Evolutionary conservation across 2,888 invertebrate species (phyloP), one percentile per base, ranked within the genome.

Genomic region (Phrixothrix hirtus): DNA sequence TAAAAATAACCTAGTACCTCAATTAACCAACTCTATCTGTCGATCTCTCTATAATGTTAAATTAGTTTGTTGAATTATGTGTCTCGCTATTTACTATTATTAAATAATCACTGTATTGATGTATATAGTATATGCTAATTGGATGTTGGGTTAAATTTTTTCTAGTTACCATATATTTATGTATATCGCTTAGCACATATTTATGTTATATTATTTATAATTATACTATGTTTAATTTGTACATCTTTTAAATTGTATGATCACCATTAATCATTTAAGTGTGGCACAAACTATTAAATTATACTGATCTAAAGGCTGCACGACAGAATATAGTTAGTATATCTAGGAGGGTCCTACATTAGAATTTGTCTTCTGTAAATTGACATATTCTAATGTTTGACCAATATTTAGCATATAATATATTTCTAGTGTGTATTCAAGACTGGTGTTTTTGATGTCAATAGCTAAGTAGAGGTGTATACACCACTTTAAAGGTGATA

Each of bases 381-480:
- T 21, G 7, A 21, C 21, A n/a, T 15, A 15, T 7, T 5, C n/a
- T 1, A 14, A 12, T 14, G 32, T 43, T 31, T 12, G 27, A 27
- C 36, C 27, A 16, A 25, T 34, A 45, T 43, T 43, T 46, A 44
- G 59, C n/a, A n/a, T n/a, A n/a, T 64, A 65, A 59, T 64, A 61
- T 66, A 68, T 65, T 66, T 66, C 70, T 72, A 72, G 70, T 70
- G 70, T 71, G 64, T 71, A 72, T 72, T 72, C 71, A 75, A 75
- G 75, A 75, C 75, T 75, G 74, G 72, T 73, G 73, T 74, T 73
- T 73, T 72, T 60, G 70, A 74, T 73, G 74, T 74, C 73, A 73
- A 75, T 74, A 75, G 69, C 60, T 70, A 69, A 65, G 62, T 66
- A 62, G 57, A 63, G 66, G 69, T 70, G 68, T 68, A 61, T 66